phyloP scores from a whole-genome alignment of 2,113 vertebrate genomes.

The rabbit (Oryctolagus cuniculus) region DNA sequence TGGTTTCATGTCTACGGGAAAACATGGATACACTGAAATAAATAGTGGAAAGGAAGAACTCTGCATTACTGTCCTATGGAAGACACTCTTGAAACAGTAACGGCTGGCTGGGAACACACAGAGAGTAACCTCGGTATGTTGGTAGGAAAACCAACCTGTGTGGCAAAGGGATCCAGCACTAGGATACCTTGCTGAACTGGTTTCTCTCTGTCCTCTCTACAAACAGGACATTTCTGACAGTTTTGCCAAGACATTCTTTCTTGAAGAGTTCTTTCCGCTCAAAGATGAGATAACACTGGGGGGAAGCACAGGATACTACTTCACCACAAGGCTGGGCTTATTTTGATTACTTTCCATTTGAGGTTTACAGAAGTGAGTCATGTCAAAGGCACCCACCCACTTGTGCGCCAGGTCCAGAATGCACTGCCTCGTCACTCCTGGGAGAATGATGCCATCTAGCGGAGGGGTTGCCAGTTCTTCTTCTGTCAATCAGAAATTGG shows the following conservation, averaged over 20 bases:
- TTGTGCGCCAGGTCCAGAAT: conserved; percentile 91
- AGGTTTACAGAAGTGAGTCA: background rate
- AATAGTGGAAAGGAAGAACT: background rate
- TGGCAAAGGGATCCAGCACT: conserved; percentile 41
- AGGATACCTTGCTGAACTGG: conserved; percentile 10
- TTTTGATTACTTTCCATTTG: background rate
- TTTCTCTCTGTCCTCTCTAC: conserved; percentile 59
- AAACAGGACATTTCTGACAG: conserved; percentile 46
- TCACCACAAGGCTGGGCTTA: conserved; percentile 18
- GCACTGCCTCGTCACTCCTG: conserved; percentile 93
- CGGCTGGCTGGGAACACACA: background rate
- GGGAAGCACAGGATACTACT: conserved; percentile 48
- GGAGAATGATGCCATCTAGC: conserved; percentile 95
- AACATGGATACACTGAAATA: background rate
- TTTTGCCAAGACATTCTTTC: conserved; percentile 53
- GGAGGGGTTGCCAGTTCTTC: conserved; percentile 95
- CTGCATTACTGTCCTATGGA: background rate
- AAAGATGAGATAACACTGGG: conserved; percentile 45
- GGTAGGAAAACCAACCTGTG: background rate
- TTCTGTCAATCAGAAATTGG: conserved; percentile 87
- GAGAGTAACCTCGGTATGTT: background rate
- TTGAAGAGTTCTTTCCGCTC: conserved; percentile 40
- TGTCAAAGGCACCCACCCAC: conserved; percentile 90
- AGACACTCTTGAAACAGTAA: background rate
- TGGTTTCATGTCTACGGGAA: background rate